Evolutionary conservation across 2,113 vertebrate species (phyloP).

Genomic region (Zosterops borbonicus): DNA sequence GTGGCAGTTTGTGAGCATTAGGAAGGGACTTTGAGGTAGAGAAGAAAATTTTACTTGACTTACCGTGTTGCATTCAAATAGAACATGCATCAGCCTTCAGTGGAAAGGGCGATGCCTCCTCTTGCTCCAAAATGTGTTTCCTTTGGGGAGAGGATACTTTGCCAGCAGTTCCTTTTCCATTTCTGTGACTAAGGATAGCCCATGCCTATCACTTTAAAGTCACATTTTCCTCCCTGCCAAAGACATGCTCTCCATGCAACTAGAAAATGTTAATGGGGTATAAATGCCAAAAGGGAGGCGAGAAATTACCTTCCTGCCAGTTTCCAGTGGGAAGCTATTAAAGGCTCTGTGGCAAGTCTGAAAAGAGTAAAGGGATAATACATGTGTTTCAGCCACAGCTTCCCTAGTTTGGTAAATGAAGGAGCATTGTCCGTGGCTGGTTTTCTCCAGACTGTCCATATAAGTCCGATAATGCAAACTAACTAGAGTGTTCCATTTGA

Average conservation of each 20-base stretch:
- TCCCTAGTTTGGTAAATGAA: background rate
- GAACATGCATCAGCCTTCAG: background rate
- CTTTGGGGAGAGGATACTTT: background rate
- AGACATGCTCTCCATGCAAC: background rate
- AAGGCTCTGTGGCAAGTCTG: conserved; percentile 17
- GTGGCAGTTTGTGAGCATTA: background rate
- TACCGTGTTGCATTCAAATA: background rate
- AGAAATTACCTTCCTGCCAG: conserved; percentile 14
- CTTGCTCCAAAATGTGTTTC: conserved; percentile 1
- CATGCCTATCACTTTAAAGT: background rate
- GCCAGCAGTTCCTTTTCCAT: background rate
- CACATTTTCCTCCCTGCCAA: conserved; percentile 6
- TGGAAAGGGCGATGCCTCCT: background rate
- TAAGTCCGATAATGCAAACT: background rate
- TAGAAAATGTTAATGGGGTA: conserved; percentile 20
- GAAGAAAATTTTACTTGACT: background rate
- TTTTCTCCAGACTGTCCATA: background rate
- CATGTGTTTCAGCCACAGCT: background rate
- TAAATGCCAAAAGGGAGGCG: background rate
- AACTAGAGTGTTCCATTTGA: background rate
- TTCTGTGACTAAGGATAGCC: background rate
- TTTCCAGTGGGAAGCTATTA: conserved; percentile 42
- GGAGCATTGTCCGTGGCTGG: background rate
- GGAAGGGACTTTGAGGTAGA: background rate
- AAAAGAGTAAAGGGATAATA: background rate